Evolutionary conservation across 2,888 invertebrate species (phyloP).

Genomic region (Halocaridina rubra): DNA sequence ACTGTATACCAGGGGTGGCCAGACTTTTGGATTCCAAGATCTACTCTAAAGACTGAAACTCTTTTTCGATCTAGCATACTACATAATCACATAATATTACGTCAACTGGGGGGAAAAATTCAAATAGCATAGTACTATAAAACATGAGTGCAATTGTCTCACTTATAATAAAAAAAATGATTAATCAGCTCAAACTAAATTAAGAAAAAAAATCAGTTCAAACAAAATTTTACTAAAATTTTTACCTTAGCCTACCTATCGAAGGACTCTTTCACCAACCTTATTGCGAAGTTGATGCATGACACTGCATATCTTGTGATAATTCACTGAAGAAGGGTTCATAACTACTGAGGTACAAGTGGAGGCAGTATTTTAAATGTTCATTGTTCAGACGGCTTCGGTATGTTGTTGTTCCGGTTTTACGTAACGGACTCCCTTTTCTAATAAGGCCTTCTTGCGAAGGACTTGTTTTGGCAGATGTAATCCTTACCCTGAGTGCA

Average conservation of each 20-base stretch:
- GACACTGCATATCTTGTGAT: background rate
- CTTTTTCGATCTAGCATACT: background rate
- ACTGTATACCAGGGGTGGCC: background rate
- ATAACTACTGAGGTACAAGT: background rate
- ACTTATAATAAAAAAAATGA: background rate
- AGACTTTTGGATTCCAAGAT: background rate
- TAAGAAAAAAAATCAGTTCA: background rate
- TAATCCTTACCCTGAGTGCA: too few species aligned
- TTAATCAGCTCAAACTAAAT: background rate
- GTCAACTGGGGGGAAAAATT: too few species aligned
- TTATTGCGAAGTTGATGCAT: background rate
- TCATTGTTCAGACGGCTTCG: background rate
- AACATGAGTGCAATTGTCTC: background rate
- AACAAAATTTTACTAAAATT: background rate
- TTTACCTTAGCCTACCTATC: background rate
- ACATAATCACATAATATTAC: background rate
- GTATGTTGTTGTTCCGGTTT: too few species aligned
- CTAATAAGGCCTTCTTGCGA: too few species aligned
- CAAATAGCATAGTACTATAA: background rate
- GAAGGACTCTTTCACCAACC: too few species aligned
- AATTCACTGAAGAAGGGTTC: background rate
- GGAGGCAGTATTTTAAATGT: background rate
- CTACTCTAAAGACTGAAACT: background rate
- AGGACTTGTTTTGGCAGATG: too few species aligned
- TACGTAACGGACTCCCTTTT: too few species aligned